phyloP scores from a whole-genome alignment of 2,888 invertebrate genomes.

The Gibbula magus region DNA sequence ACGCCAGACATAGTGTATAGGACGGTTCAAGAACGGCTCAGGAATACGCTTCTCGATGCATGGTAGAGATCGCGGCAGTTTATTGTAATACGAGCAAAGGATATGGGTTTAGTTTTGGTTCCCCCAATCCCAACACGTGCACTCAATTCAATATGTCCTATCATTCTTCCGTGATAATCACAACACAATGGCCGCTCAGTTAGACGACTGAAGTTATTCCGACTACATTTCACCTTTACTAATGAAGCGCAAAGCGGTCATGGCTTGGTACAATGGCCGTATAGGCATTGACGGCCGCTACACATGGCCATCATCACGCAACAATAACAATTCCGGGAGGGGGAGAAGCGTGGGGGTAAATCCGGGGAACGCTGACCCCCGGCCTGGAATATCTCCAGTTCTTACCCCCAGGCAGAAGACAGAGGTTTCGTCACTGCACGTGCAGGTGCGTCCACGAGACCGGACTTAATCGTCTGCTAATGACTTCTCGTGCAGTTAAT shows the following conservation, averaged over 20 bases:
- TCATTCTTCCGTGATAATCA: constrained; percentile 10
- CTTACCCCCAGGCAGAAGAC: not conserved
- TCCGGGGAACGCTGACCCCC: not conserved
- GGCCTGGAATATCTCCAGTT: not conserved
- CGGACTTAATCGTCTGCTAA: constrained; percentile 23
- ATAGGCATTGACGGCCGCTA: not conserved
- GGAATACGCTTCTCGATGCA: too few species aligned
- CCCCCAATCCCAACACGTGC: not conserved
- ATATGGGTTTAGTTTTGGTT: too few species aligned
- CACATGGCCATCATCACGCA: not conserved
- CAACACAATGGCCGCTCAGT: not conserved
- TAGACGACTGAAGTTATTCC: not conserved
- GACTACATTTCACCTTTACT: not conserved
- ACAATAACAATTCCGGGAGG: constrained; percentile 10
- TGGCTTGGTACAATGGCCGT: not conserved
- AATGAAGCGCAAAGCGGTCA: not conserved
- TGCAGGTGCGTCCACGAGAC: constrained; percentile 20
- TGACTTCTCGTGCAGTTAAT: constrained; percentile 24
- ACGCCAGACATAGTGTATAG: not conserved
- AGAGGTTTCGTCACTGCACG: constrained; percentile 15
- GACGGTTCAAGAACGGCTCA: too few species aligned
- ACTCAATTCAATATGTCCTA: constrained; percentile 3
- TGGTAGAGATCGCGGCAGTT: too few species aligned
- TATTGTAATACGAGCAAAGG: too few species aligned
- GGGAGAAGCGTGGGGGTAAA: not conserved